These are phyloP conservation scores for Galerucella calmariensis DNA, from an alignment of 2,888 invertebrate species.

Conservation along the genomic window DNA sequence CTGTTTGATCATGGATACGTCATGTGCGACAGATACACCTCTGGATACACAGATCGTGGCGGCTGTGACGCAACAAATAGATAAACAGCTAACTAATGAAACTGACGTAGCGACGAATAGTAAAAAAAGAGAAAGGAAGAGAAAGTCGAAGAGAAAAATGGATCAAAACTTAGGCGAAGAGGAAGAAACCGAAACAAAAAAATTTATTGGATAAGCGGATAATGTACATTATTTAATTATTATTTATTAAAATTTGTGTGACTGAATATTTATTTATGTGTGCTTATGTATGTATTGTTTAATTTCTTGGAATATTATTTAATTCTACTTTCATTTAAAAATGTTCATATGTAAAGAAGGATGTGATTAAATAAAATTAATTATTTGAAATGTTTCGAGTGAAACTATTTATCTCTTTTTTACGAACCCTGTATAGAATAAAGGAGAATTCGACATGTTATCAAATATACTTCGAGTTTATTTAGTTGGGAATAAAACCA, in stretches of 20 bases:
- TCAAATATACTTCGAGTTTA: no score
- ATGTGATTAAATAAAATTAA: no score
- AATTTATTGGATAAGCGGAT: no score
- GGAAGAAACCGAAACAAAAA: background rate
- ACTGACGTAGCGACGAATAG: background rate
- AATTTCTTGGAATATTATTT: no score
- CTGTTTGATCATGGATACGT: background rate
- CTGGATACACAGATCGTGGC: background rate
- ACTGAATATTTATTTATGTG: background rate
- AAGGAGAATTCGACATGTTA: no score
- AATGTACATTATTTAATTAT: background rate
- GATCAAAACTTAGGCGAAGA: background rate
- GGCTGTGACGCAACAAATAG: background rate
- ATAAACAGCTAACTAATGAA: background rate
- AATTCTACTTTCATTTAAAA: no score
- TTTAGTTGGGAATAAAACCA: no score
- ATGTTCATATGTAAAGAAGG: no score
- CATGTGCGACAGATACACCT: background rate
- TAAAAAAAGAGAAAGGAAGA: background rate
- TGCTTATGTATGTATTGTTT: background rate
- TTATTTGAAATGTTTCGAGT: no score
- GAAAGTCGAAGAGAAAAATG: background rate
- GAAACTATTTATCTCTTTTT: no score
- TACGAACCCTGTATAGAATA: no score
- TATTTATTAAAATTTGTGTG: background rate